A percentile compares a stretch with the other conserved stretches of the same genome.
phyloP scores from a whole-genome alignment of 2,888 invertebrate species.

The Apodemia mormo region DNA sequence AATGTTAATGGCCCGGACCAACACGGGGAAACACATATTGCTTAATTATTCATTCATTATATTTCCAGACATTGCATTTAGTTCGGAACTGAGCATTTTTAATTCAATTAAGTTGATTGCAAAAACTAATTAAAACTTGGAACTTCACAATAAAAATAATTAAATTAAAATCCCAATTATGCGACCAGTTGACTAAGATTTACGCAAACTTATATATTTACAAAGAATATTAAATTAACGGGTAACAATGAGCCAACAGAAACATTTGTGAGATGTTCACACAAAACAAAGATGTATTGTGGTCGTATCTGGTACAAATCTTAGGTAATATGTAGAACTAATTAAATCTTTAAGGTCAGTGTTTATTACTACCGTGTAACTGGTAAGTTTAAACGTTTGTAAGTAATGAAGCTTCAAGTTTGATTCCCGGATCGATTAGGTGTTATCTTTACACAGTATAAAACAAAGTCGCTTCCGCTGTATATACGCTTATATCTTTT shows the following conservation, averaged over 20 bases:
- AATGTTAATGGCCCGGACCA: too few species aligned
- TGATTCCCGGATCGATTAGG: too few species aligned
- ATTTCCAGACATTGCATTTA: too few species aligned
- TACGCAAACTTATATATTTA: constrained; percentile 13
- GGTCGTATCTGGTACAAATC: constrained; percentile 5
- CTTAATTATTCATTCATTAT: too few species aligned
- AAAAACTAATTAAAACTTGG: neutral
- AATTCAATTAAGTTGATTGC: neutral
- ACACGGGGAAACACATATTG: too few species aligned
- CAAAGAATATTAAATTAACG: constrained; percentile 13
- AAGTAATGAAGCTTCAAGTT: too few species aligned
- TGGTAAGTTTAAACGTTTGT: too few species aligned
- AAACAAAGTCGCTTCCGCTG: too few species aligned
- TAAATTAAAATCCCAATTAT: constrained; percentile 5
- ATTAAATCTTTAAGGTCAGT: constrained; percentile 4
- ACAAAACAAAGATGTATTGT: constrained; percentile 9
- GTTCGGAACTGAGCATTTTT: too few species aligned
- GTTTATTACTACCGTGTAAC: neutral
- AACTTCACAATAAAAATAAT: neutral
- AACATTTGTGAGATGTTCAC: constrained; percentile 1
- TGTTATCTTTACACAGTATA: too few species aligned
- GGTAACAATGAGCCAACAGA: constrained; percentile 2
- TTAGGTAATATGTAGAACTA: constrained; percentile 7
- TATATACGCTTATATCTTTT: too few species aligned
- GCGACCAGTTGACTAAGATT: constrained; percentile 2